Evolutionary conservation across 2,797 vertebrate species (phyloP).

Genomic region (Harpagifer antarcticus): DNA sequence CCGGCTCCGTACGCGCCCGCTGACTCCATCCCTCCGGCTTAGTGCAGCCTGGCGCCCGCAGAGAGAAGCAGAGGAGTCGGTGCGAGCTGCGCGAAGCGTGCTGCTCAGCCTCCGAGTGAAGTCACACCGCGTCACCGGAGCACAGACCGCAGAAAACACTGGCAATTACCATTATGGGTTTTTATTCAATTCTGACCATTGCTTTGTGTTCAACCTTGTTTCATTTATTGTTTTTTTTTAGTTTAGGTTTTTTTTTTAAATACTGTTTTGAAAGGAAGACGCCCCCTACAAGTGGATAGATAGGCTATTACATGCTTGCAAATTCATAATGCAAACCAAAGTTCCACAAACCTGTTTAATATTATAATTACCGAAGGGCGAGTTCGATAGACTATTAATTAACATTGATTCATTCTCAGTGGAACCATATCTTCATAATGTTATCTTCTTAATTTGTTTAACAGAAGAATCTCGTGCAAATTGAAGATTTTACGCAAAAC

Average conservation of each 20-base stretch:
- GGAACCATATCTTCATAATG: not conserved
- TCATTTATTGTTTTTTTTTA: not conserved
- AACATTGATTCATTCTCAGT: not conserved
- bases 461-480: not conserved
- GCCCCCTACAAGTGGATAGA: too few relatives aligned
- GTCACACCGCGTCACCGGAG: constrained; percentile 68
- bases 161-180: not conserved
- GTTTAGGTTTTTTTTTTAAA: not conserved
- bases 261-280: too few relatives aligned
- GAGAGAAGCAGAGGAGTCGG: constrained; percentile 52
- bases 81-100: constrained; percentile 52
- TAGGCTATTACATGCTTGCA: too few relatives aligned
- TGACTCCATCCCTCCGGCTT: constrained; percentile 74
- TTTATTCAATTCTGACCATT: fast-evolving
- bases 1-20: constrained; percentile 91
- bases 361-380: too few relatives aligned
- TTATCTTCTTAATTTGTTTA: not conserved
- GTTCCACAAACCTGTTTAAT: too few relatives aligned
- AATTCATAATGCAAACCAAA: too few relatives aligned
- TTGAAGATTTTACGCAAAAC: not conserved
- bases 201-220: not conserved
- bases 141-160: constrained; percentile 21
- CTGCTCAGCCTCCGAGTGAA: constrained; percentile 62
- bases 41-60: constrained; percentile 47
- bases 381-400: too few relatives aligned